Base-by-base conservation (phyloP, 2,888 invertebrate genomes). In the Monopis laevigella region DNA sequence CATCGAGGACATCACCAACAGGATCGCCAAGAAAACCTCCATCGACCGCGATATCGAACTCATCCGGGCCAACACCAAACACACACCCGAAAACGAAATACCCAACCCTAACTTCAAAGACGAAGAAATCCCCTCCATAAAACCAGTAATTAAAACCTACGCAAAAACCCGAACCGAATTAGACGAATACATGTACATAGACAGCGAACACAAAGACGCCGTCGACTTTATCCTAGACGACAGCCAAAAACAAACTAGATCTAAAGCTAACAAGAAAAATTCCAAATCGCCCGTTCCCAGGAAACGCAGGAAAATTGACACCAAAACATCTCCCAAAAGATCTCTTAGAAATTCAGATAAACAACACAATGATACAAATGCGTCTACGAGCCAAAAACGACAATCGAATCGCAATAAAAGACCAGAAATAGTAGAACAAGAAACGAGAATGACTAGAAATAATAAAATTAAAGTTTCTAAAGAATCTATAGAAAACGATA, bases 401-500 rank as follows among this genome's bases (percentile, higher is more conserved):
- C n/a, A n/a, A n/a, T n/a, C n/a, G n/a, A n/a, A n/a, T n/a, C n/a
- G n/a, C n/a, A 30, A 30, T 6, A 7, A 11, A 11, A 7, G 6
- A 30, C 8, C 27, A 17, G 54, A 27, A 44, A 40, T 2, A 6
- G 16, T 19, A 42, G 26, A 11, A 12, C 18, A 1, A 51, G 18
- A 51, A 2, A 56, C 63, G 2, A 61, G 61, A 41, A 59, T 54
- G 8, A 53, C 51, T 3, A 51, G 72, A 35, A 54, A 58, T 5
- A 12, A 29, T 8, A 26, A 11, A 21, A n/a, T n/a, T n/a, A n/a
- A n/a, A n/a, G n/a, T n/a, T n/a, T 67, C 69, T 2, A 78, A 78
- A 44, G 78, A 80, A 46, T 78, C 78, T 0, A 78, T 78, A 38
- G 78, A 80, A 44, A 80, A 80, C 35, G 74, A 77, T 13, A 77